A percentile compares a stretch with the other conserved stretches of the same genome.
Evolutionary conservation across 2,797 vertebrate species (phyloP).

Genomic region (Phaenicophaeus curvirostris): DNA sequence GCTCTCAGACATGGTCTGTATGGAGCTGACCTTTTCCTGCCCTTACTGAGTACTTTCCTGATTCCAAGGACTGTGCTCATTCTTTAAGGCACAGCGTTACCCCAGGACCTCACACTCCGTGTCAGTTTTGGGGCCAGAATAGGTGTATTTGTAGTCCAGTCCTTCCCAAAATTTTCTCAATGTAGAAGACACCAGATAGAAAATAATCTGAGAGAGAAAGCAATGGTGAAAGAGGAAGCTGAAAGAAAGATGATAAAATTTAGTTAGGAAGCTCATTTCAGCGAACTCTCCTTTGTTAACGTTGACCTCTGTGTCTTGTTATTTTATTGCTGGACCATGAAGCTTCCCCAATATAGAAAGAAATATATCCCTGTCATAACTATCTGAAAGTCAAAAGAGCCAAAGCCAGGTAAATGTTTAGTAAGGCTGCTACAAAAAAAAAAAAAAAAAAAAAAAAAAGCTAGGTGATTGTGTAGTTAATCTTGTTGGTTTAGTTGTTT

Average conservation of each 20-base stretch:
- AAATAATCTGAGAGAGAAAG: not conserved
- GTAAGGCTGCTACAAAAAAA: not conserved
- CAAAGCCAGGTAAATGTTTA: not conserved
- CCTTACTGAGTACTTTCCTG: not conserved
- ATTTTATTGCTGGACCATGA: not conserved
- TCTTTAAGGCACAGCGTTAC: not conserved
- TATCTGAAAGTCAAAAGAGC: not conserved
- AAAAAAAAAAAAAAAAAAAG: no score
- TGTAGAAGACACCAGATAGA: not conserved
- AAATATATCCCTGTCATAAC: not conserved
- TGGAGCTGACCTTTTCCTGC: not conserved
- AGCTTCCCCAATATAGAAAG: not conserved
- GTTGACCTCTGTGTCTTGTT: not conserved
- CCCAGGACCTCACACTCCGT: rapidly evolving
- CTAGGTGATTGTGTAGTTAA: constrained; percentile 43
- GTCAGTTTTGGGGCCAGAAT: not conserved
- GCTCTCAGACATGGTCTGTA: not conserved
- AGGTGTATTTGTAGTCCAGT: not conserved
- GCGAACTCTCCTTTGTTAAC: not conserved
- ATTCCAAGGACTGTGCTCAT: rapidly evolving
- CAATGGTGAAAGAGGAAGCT: not conserved
- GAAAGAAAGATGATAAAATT: not conserved
- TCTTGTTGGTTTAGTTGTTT: constrained; percentile 69
- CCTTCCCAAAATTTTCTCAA: not conserved
- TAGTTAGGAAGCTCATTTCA: not conserved